phyloP scores from a whole-genome alignment of 2,888 invertebrate species.

The Rotaria socialis region DNA sequence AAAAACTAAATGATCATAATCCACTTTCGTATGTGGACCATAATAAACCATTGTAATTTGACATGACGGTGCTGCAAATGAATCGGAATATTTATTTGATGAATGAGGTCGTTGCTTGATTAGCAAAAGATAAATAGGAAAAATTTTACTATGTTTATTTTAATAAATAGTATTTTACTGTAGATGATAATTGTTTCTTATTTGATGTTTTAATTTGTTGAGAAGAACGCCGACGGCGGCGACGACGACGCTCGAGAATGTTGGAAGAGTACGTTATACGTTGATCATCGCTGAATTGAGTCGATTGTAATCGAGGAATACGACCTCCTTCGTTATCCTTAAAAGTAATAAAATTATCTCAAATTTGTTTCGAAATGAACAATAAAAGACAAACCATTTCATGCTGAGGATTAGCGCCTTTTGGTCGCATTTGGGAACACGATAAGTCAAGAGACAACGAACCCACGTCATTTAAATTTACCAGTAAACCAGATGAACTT shows the following conservation, averaged over 20 bases:
- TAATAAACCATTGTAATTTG: not conserved
- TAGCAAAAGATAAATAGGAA: not conserved
- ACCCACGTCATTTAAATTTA: not conserved
- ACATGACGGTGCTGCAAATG: not conserved
- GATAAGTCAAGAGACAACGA: not conserved
- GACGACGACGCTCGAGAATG: not conserved
- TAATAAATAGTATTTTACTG: not conserved
- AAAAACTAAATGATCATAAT: slow-evolving; percentile 12
- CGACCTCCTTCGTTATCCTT: not conserved
- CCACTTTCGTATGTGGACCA: slow-evolving; percentile 37
- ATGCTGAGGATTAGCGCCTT: not conserved
- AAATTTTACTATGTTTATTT: not conserved
- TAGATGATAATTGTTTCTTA: not conserved
- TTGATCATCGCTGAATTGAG: not conserved
- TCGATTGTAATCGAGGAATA: slow-evolving; percentile 6
- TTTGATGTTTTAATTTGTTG: not conserved
- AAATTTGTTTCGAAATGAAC: not conserved
- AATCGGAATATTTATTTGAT: not conserved
- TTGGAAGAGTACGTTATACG: not conserved
- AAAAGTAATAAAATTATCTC: not conserved
- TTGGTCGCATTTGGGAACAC: not conserved
- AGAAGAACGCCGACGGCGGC: not conserved
- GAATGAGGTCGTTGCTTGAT: not conserved
- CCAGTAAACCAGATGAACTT: not conserved
- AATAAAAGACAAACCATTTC: not conserved